Conservation (phyloP, 2,113 vertebrate species). For the Rallus limicola region DNA sequence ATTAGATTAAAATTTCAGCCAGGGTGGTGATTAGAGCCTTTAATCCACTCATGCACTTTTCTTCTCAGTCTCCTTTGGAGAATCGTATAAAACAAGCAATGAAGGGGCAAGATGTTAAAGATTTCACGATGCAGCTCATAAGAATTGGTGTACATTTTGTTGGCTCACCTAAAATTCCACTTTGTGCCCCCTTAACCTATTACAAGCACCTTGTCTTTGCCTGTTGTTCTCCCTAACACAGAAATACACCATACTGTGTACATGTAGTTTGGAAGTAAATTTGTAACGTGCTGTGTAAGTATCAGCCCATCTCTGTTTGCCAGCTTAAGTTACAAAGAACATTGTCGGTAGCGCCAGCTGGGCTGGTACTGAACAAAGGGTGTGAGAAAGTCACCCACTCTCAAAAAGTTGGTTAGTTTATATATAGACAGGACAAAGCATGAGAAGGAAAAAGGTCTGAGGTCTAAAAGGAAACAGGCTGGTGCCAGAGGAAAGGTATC, state of each 20-base stretch:
- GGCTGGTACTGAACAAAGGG: not conserved
- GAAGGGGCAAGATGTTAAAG: not conserved
- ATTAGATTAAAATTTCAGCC: not conserved
- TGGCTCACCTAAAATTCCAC: not conserved
- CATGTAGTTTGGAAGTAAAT: not conserved
- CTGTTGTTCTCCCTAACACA: not conserved
- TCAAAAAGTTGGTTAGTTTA: not conserved
- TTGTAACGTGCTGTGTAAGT: not conserved
- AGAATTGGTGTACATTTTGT: too few species aligned
- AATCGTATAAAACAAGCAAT: not conserved
- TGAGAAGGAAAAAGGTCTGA: not conserved
- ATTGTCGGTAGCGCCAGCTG: not conserved
- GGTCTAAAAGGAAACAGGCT: not conserved
- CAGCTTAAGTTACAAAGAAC: not conserved
- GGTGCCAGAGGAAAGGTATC: not conserved
- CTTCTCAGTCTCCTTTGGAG: not conserved
- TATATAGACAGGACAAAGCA: not conserved
- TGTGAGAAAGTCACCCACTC: not conserved
- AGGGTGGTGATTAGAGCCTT: not conserved
- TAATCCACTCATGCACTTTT: not conserved
- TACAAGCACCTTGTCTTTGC: not conserved
- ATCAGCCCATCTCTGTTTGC: not conserved
- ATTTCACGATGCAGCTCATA: not conserved
- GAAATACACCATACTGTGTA: not conserved
- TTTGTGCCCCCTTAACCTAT: not conserved